Conservation (phyloP, 2,113 vertebrate species). For the Thamnaconus septentrionalis region DNA sequence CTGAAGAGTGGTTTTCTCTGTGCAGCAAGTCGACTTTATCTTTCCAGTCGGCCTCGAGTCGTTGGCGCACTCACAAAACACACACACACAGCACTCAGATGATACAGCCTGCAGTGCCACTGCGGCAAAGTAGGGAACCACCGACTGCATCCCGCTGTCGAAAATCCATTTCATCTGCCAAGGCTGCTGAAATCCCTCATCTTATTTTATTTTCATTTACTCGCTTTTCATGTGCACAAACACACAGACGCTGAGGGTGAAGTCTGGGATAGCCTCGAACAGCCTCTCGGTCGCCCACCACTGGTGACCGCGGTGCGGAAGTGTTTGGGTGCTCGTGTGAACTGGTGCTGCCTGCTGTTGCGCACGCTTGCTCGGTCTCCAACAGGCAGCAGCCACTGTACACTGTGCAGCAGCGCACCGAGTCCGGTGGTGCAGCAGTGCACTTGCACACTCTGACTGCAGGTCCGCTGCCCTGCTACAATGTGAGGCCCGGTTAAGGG, state of each 20-base stretch:
- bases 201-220: background rate
- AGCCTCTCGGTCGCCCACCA: background rate
- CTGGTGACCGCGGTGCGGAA: slow-evolving; percentile 28
- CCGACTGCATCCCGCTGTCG: background rate
- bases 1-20: slow-evolving; percentile 13
- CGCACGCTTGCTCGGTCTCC: slow-evolving; percentile 27
- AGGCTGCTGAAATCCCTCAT: background rate
- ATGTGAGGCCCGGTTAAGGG: slow-evolving; percentile 68
- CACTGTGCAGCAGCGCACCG: slow-evolving; percentile 41
- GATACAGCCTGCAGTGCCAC: slow-evolving; percentile 14
- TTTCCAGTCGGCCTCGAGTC: background rate
- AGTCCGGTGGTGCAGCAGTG: slow-evolving; percentile 30
- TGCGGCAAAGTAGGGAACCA: background rate
- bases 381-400: slow-evolving; percentile 52
- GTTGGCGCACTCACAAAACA: too few relatives aligned
- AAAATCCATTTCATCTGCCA: slow-evolving; percentile 12
- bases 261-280: too few relatives aligned
- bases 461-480: slow-evolving; percentile 53
- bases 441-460: slow-evolving; percentile 50
- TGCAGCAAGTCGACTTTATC: slow-evolving; percentile 32
- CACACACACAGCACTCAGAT: slow-evolving; percentile 14
- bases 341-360: slow-evolving; percentile 18
- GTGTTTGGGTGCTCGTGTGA: slow-evolving; percentile 19
- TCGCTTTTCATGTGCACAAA: background rate
- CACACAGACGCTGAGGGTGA: too few relatives aligned